phyloP scores from a whole-genome alignment of 2,113 vertebrate species.

The Crypturellus undulatus region DNA sequence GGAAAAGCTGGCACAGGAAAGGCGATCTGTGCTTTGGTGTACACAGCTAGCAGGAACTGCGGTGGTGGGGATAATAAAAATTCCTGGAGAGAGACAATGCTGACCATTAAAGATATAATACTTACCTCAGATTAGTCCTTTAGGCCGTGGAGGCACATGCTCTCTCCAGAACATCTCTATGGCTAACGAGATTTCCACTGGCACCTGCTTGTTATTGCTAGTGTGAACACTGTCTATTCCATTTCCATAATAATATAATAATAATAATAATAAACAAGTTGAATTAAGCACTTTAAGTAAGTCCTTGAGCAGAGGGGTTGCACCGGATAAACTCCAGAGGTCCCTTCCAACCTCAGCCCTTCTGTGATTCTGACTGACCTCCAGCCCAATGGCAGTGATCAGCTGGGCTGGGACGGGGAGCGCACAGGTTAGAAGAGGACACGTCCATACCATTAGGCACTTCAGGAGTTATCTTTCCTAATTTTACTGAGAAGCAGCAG shows the following conservation, averaged over 20 bases:
- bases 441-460: neutral
- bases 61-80: neutral
- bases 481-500: neutral
- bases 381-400: neutral
- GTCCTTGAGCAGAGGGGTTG: too few species aligned
- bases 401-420: neutral
- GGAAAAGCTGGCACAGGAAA: neutral
- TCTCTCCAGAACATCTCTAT: neutral
- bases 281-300: too few species aligned
- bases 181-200: neutral
- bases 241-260: neutral
- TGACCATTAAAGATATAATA: neutral
- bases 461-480: neutral
- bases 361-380: neutral
- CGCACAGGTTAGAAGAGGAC: neutral
- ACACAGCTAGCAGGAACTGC: neutral
- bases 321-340: too few species aligned
- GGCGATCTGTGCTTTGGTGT: neutral
- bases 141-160: neutral
- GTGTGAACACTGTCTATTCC: neutral
- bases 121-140: neutral
- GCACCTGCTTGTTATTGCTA: neutral
- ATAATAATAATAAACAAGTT: too few species aligned
- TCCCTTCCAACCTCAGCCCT: too few species aligned
- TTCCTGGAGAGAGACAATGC: neutral